Evolutionary conservation across 2,113 vertebrate species (phyloP).

Genomic region (Neolamprologus toae): DNA sequence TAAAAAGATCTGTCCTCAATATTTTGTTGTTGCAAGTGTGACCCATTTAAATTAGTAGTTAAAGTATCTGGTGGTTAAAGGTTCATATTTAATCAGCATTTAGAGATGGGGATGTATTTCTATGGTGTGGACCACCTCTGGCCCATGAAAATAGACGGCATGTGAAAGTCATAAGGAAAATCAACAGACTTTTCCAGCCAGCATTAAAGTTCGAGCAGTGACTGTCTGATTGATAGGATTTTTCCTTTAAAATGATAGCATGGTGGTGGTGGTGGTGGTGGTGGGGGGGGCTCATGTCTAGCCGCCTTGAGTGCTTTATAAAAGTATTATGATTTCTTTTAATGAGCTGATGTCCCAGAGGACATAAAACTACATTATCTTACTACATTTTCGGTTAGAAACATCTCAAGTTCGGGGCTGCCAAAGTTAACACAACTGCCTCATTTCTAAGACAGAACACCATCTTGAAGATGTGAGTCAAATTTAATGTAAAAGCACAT

Average conservation of each 20-base stretch:
- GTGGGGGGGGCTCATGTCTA: background rate
- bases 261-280: too few species aligned
- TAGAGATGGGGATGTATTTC: background rate
- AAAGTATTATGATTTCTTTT: background rate
- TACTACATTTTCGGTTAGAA: background rate
- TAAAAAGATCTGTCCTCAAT: background rate
- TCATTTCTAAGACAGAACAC: background rate
- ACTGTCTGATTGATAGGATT: background rate
- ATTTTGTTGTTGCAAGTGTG: background rate
- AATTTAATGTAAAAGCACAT: background rate
- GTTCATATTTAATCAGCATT: background rate
- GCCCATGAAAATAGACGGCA: background rate
- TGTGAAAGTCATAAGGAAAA: background rate
- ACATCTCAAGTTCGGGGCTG: background rate
- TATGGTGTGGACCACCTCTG: background rate
- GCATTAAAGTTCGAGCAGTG: background rate
- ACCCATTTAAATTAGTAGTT: background rate
- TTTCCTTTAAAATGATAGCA: background rate
- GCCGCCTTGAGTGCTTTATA: background rate
- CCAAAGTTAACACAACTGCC: background rate
- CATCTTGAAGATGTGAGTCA: background rate
- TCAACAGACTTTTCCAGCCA: background rate
- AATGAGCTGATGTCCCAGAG: constrained; percentile 1
- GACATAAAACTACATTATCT: background rate
- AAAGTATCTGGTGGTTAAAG: background rate